These are phyloP conservation scores for Halictus ligatus DNA, from an alignment of 2,888 invertebrate species.

Conservation along the genomic window DNA sequence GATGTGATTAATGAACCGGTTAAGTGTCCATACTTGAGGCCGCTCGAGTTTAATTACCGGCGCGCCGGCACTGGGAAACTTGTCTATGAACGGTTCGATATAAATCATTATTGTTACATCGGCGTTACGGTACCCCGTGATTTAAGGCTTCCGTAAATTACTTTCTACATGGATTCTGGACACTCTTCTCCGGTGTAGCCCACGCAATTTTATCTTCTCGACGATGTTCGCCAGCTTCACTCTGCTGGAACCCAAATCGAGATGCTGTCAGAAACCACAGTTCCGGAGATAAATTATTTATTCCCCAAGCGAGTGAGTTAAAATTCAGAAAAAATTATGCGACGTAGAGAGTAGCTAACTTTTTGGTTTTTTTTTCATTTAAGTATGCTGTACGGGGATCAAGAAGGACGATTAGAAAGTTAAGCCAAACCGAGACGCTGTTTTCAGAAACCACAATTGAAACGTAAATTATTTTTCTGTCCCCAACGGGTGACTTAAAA, in stretches of 20 bases:
- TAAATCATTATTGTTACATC: slow-evolving; percentile 19
- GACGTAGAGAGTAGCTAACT: neutral
- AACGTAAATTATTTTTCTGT: neutral
- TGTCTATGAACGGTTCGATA: neutral
- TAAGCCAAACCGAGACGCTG: neutral
- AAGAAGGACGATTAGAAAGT: neutral
- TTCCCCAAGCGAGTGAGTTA: neutral
- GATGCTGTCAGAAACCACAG: neutral
- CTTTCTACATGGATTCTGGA: neutral
- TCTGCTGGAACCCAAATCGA: neutral
- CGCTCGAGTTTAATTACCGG: slow-evolving; percentile 5
- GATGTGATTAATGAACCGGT: slow-evolving; percentile 20
- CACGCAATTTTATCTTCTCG: neutral
- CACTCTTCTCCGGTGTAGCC: neutral
- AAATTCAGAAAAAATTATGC: neutral
- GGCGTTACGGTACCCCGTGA: neutral
- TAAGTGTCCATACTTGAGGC: slow-evolving; percentile 1
- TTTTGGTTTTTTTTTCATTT: neutral
- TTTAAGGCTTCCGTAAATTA: slow-evolving; percentile 18
- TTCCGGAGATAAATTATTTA: neutral
- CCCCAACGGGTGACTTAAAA: neutral
- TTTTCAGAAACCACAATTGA: neutral
- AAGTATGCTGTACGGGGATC: no score
- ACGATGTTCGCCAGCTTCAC: neutral
- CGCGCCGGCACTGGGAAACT: neutral